Percentiles rank a stretch among this genome's conserved stretches.
These are phyloP conservation scores for Formicarius rufipectus DNA, from an alignment of 2,113 vertebrate genomes.

Conservation along the genomic window DNA sequence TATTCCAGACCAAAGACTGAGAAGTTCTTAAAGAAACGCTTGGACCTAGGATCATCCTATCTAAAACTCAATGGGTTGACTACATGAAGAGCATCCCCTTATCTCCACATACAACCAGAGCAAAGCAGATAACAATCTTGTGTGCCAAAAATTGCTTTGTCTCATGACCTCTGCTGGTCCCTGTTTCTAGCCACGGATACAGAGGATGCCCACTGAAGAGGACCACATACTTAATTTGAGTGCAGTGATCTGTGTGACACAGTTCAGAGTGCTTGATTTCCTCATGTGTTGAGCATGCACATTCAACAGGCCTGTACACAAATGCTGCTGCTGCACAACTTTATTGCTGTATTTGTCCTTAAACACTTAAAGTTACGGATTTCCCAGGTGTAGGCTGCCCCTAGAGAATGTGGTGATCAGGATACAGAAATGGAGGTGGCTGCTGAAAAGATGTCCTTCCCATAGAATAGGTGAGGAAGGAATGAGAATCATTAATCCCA, in stretches of 20 bases:
- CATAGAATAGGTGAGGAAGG: not conserved
- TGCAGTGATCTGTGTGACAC: not conserved
- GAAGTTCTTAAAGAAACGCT: not conserved
- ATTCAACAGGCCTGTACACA: not conserved
- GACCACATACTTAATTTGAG: not conserved
- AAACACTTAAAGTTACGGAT: not conserved
- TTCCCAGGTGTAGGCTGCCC: not conserved
- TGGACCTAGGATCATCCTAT: not conserved
- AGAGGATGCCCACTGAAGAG: not conserved
- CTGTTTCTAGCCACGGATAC: not conserved
- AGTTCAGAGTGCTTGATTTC: not conserved
- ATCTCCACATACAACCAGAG: not conserved
- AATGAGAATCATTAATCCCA: not conserved
- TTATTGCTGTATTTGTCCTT: not conserved
- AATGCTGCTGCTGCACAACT: not conserved
- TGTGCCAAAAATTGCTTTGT: not conserved
- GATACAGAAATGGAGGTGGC: not conserved
- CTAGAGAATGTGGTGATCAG: not conserved
- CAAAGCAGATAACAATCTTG: not conserved
- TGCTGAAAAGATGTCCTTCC: not conserved
- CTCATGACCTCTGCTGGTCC: not conserved
- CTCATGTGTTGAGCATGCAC: fast-evolving
- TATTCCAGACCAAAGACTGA: not conserved
- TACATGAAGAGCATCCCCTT: not conserved
- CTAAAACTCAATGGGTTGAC: not conserved